These are phyloP conservation scores for Silvanus unidentatus DNA, from an alignment of 2,888 invertebrate genomes.

Conservation along the genomic window DNA sequence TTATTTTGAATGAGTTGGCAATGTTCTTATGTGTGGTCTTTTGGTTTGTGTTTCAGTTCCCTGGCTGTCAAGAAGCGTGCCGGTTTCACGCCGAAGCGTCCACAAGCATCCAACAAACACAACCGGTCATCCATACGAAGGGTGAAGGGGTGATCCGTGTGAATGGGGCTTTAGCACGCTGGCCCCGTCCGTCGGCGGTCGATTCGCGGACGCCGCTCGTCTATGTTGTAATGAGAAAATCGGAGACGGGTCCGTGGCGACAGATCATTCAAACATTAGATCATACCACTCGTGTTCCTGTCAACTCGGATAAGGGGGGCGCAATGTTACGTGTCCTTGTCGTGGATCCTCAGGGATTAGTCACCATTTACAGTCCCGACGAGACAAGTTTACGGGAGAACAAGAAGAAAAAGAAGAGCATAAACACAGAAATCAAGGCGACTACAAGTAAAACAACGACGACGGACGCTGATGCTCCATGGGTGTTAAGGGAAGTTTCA, in stretches of 20 bases:
- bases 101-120: conserved; percentile 55
- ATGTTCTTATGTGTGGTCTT: conserved; percentile 10
- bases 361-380: conserved; percentile 65
- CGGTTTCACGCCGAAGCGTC: conserved; percentile 62
- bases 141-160: conserved; percentile 63
- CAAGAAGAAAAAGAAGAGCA: conserved; percentile 44
- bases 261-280: conserved; percentile 63
- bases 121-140: conserved; percentile 65
- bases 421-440: conserved; percentile 49
- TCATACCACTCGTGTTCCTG: conserved; percentile 57
- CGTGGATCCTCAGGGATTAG: conserved; percentile 63
- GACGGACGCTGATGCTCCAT: conserved; percentile 51
- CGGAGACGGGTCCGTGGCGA: conserved; percentile 58
- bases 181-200: conserved; percentile 59
- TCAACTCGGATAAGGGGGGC: conserved; percentile 54
- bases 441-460: conserved; percentile 50
- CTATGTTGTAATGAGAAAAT: conserved; percentile 65
- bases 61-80: conserved; percentile 67
- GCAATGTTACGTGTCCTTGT: conserved; percentile 63
- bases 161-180: conserved; percentile 57
- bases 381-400: conserved; percentile 50
- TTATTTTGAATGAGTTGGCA: conserved; percentile 1
- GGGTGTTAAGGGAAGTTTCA: conserved; percentile 63
- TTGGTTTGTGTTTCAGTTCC: conserved; percentile 53
- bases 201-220: conserved; percentile 55